Percentiles rank a stretch among this genome's conserved stretches.
These are phyloP conservation scores for Ligdia adustata DNA, from an alignment of 2,888 invertebrate species.

Conservation along the genomic window DNA sequence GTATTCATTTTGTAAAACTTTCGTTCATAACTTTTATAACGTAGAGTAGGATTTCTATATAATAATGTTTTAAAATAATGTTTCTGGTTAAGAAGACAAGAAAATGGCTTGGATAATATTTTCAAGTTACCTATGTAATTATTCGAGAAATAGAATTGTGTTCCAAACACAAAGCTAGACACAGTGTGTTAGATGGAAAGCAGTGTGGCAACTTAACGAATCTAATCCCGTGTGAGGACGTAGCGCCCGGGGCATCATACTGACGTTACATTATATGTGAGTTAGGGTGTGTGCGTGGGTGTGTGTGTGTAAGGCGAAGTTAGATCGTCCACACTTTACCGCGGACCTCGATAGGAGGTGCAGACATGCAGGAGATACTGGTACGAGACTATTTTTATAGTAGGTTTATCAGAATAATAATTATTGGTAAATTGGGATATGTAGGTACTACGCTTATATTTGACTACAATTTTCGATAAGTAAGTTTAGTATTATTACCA, in stretches of 20 bases:
- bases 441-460: too few species aligned
- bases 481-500: too few species aligned
- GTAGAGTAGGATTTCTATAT: too few species aligned
- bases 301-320: constrained; percentile 71
- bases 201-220: constrained; percentile 56
- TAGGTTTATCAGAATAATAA: too few species aligned
- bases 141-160: not conserved
- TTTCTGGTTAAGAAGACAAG: too few species aligned
- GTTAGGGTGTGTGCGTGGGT: constrained; percentile 37
- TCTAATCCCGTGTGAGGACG: constrained; percentile 72
- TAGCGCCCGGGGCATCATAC: constrained; percentile 64
- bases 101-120: too few species aligned
- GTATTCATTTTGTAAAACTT: too few species aligned
- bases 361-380: constrained; percentile 49
- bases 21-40: too few species aligned
- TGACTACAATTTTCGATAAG: too few species aligned
- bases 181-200: constrained; percentile 46
- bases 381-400: constrained; percentile 7
- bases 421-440: too few species aligned
- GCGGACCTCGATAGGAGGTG: constrained; percentile 79
- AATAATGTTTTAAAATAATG: too few species aligned
- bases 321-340: constrained; percentile 84
- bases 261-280: constrained; percentile 42
- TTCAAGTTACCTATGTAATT: too few species aligned
- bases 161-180: constrained; percentile 13